Evolutionary conservation across 2,888 invertebrate species (phyloP).

Genomic region (Sinohyriopsis cumingii): DNA sequence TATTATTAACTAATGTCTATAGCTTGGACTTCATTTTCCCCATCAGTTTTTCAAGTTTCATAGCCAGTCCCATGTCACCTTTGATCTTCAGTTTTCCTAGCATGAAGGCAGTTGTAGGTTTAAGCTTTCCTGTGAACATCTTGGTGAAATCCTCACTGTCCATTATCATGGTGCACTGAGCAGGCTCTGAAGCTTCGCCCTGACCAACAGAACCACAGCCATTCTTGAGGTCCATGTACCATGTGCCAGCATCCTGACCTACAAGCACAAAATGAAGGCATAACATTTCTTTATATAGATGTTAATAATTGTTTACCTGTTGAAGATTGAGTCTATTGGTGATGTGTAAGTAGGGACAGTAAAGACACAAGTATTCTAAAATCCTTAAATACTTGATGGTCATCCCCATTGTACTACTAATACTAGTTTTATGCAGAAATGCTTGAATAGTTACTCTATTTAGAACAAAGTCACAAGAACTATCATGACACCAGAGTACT

Average conservation of each 20-base stretch:
- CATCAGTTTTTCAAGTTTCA: constrained; percentile 85
- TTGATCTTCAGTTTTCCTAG: constrained; percentile 93
- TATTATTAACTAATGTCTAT: constrained; percentile 1
- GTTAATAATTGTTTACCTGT: too few relatives aligned
- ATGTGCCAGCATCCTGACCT: constrained; percentile 82
- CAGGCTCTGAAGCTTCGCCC: constrained; percentile 79
- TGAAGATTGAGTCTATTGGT: too few relatives aligned
- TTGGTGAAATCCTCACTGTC: constrained; percentile 76
- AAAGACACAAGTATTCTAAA: too few relatives aligned
- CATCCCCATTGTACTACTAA: too few relatives aligned
- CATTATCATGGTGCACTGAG: constrained; percentile 90
- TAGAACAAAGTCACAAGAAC: too few relatives aligned
- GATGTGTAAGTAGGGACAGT: too few relatives aligned
- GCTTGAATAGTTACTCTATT: too few relatives aligned
- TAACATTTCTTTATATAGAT: background rate
- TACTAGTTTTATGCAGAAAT: too few relatives aligned
- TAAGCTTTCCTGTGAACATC: constrained; percentile 83
- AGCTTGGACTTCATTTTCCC: constrained; percentile 46
- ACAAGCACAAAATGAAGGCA: constrained; percentile 23
- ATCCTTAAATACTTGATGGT: too few relatives aligned
- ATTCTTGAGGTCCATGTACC: constrained; percentile 92
- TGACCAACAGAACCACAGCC: constrained; percentile 86
- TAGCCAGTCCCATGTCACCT: constrained; percentile 93
- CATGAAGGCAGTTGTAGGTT: constrained; percentile 95
- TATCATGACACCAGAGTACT: too few relatives aligned